Base-by-base conservation (phyloP, 2,113 vertebrate species). In the Ailurus styani region DNA sequence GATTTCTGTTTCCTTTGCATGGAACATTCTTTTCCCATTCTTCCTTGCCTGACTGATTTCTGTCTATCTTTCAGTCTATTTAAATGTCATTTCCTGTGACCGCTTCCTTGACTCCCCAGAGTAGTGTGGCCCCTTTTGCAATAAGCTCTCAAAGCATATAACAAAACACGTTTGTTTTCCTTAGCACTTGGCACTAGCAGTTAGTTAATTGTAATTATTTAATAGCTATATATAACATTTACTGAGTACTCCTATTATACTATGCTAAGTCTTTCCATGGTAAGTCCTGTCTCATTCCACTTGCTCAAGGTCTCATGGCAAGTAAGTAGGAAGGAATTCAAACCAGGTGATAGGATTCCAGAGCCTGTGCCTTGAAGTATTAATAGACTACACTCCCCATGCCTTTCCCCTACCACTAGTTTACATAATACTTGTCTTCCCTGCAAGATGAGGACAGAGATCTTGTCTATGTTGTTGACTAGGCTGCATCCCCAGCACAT, bases 201-300 rank as follows among this genome's bases (percentile, higher is more conserved):
- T 81, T 94, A 52, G 37, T 70, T 91, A 78, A 62, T 90, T 95
- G 52, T 91, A 72, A 68, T 96, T 94, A 91, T 70, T 88, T 84
- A 77, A 17, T 90, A 83, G 45, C 78, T 66, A 20, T 37, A 7
- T 45, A 6, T 85, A n/a, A 42, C 29, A 40, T 91, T 62, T 75
- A 34, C 17, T 64, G 83, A 52, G 60, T 55, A 50, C 21, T 45
- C 47, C 88, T 34, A 5, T 34, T 60, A 34, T 21, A 50, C 42
- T 14, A 0, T 64, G 81, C 34, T 68, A 25, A 23, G 27, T 84
- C 37, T 85, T 75, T 37, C 52, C 13, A 25, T 45, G 27, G 6
- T 34, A 40, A 37, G 40, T 42, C 25, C 66, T 82, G 45, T 29
- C 64, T 91, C 50, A 15, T 77, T 40, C 70, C 60, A 21, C 64